Evolutionary conservation across 2,113 vertebrate genomes (phyloP).

Genomic region (Hypocryptadius cinnamomeus): DNA sequence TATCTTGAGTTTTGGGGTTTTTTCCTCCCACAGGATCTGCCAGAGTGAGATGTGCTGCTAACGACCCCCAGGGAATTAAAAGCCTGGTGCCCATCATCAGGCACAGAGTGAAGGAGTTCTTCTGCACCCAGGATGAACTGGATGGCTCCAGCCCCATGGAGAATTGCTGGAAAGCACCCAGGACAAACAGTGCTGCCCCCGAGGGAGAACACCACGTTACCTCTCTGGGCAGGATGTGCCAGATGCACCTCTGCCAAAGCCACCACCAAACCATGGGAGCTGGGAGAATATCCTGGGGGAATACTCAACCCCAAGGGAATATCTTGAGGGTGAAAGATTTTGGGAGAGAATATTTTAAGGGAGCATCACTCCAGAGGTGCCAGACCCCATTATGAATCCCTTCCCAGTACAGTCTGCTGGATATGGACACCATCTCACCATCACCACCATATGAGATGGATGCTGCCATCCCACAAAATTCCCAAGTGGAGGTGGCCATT

Average conservation of each 20-base stretch:
- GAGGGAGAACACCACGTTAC: background rate
- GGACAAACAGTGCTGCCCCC: background rate
- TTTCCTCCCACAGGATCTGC: accelerated
- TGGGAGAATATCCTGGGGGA: background rate
- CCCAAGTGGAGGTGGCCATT: background rate
- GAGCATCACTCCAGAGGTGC: background rate
- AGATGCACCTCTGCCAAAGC: background rate
- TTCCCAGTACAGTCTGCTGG: background rate
- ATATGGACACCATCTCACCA: background rate
- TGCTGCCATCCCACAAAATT: background rate
- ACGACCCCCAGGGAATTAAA: background rate
- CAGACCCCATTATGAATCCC: background rate
- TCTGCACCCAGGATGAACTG: background rate
- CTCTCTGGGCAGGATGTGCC: background rate
- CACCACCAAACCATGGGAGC: background rate
- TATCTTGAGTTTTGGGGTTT: background rate
- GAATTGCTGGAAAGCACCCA: constrained; percentile 17
- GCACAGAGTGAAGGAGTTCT: background rate
- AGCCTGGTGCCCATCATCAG: background rate
- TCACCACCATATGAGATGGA: accelerated
- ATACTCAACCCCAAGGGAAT: background rate
- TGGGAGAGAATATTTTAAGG: background rate
- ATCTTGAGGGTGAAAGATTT: background rate
- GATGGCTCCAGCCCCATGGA: background rate
- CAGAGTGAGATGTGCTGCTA: background rate